Conservation (phyloP, 2,888 invertebrate genomes). For the Papilio gigon region DNA sequence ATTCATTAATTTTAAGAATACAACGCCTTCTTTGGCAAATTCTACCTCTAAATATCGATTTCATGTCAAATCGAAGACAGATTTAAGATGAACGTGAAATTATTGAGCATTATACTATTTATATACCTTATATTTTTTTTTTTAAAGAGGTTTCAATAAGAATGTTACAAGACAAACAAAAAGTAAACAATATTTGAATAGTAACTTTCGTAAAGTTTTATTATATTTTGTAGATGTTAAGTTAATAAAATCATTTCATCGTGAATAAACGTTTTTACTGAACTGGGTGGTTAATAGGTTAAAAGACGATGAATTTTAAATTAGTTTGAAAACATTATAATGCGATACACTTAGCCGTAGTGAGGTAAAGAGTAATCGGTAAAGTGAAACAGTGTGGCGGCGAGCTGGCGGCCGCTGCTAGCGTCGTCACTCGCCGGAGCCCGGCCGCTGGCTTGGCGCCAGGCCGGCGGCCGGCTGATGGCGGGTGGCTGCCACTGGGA, state of each 20-base stretch:
- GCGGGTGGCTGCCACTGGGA: constrained; percentile 80
- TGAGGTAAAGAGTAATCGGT: constrained; percentile 44
- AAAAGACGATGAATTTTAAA: background rate
- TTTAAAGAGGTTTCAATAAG: background rate
- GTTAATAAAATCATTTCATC: background rate
- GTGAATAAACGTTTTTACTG: background rate
- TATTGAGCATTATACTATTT: too few species aligned
- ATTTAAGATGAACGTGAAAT: background rate
- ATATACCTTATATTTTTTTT: too few species aligned
- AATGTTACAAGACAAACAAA: background rate
- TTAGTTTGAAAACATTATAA: background rate
- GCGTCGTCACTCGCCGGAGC: constrained; percentile 80
- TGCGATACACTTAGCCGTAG: background rate
- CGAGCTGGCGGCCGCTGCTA: constrained; percentile 62
- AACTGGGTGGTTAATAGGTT: background rate
- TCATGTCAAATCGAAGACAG: background rate
- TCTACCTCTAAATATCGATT: background rate
- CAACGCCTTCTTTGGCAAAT: background rate
- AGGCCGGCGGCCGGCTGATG: constrained; percentile 81
- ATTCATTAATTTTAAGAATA: background rate
- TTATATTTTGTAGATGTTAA: background rate
- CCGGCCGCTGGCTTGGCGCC: constrained; percentile 82
- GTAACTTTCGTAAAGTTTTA: background rate
- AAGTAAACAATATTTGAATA: background rate
- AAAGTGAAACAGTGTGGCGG: constrained; percentile 63